phyloP scores from a whole-genome alignment of 1,140 invertebrate species.

The Drosophila sucinea region DNA sequence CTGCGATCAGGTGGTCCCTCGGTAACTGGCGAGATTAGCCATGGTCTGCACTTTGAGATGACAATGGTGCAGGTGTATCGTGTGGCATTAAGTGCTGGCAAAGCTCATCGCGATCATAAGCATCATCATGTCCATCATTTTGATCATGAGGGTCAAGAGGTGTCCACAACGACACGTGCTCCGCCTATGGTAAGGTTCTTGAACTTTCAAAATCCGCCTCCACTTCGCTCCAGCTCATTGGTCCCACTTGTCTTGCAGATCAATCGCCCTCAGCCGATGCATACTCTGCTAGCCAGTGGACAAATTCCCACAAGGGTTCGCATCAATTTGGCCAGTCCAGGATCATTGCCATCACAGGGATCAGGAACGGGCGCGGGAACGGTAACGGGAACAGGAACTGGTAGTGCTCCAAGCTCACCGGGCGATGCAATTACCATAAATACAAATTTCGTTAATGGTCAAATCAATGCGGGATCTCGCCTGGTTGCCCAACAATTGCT shows the following conservation, averaged over 20 bases:
- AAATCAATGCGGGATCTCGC: constrained; percentile 84
- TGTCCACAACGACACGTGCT: constrained; percentile 84
- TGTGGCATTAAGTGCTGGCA: constrained; percentile 90
- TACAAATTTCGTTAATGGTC: constrained; percentile 86
- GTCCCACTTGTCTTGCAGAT: constrained; percentile 50
- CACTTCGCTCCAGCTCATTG: too few relatives aligned
- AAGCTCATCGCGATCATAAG: constrained; percentile 92
- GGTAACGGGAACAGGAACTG: too few relatives aligned
- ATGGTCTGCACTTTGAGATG: constrained; percentile 89
- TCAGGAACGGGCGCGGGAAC: neutral
- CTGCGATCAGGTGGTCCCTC: constrained; percentile 87
- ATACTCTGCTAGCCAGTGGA: constrained; percentile 87
- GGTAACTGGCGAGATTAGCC: constrained; percentile 87
- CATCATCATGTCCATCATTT: constrained; percentile 92
- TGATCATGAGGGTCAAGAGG: constrained; percentile 88
- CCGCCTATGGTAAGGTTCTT: constrained; percentile 82
- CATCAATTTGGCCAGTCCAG: constrained; percentile 84
- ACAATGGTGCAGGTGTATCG: constrained; percentile 91
- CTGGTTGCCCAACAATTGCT: constrained; percentile 85
- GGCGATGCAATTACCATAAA: constrained; percentile 76
- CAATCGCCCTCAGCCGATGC: constrained; percentile 84
- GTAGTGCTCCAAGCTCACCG: constrained; percentile 24
- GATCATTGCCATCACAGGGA: neutral
- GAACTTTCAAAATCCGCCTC: too few relatives aligned
- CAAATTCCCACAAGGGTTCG: constrained; percentile 87